Evolutionary conservation across 2,113 vertebrate genomes (phyloP).

Genomic region (Gadus macrocephalus): DNA sequence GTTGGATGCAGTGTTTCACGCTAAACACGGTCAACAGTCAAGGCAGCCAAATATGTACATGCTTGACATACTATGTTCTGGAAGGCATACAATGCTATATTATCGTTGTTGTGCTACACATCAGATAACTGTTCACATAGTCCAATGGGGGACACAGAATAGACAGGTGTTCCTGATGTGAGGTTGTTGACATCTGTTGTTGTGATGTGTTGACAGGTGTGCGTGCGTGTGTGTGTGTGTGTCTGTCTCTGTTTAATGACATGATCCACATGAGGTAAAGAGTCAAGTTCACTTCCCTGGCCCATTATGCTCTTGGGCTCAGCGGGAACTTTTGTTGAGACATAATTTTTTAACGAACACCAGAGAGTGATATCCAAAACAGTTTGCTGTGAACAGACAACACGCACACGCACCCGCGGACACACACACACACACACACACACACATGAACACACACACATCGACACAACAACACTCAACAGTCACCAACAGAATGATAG

Average conservation of each 20-base stretch:
- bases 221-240: background rate
- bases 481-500: background rate
- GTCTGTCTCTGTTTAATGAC: slow-evolving; percentile 31
- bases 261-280: slow-evolving; percentile 22
- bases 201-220: slow-evolving; percentile 30
- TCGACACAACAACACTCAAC: too few relatives aligned
- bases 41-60: too few relatives aligned
- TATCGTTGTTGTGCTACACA: too few relatives aligned
- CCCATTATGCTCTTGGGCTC: slow-evolving; percentile 39
- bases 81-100: too few relatives aligned
- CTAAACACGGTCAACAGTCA: too few relatives aligned
- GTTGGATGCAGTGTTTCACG: too few relatives aligned
- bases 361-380: slow-evolving; percentile 28
- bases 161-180: background rate
- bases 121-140: too few relatives aligned
- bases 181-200: slow-evolving; percentile 41
- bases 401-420: slow-evolving; percentile 4
- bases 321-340: slow-evolving; percentile 48
- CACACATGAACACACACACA: slow-evolving; percentile 14
- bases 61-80: too few relatives aligned
- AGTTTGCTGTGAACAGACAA: slow-evolving; percentile 25
- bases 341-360: slow-evolving; percentile 36
- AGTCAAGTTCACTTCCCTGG: slow-evolving; percentile 10
- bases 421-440: slow-evolving; percentile 10
- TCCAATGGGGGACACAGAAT: too few relatives aligned